Evolutionary conservation across 2,113 vertebrate species (phyloP).

Genomic region (Eonycteris spelaea): DNA sequence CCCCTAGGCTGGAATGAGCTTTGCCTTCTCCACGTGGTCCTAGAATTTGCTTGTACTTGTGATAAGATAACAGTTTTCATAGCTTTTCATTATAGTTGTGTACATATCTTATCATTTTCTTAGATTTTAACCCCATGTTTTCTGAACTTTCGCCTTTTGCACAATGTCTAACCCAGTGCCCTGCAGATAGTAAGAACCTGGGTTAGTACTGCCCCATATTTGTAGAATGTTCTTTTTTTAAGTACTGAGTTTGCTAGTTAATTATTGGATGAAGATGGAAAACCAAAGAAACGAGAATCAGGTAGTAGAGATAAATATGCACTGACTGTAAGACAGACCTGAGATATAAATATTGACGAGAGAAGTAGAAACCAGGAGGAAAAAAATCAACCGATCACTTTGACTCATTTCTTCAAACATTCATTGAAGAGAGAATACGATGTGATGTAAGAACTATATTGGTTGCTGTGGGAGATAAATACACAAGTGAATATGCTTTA

Average conservation of each 20-base stretch:
- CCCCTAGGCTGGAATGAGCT: neutral
- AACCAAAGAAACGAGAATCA: neutral
- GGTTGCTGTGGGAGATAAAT: neutral
- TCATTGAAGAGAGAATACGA: neutral
- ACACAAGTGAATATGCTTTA: neutral
- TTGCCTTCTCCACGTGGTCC: neutral
- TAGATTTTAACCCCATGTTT: slow-evolving; percentile 4
- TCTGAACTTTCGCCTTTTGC: neutral
- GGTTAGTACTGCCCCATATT: neutral
- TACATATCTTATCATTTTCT: neutral
- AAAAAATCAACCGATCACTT: neutral
- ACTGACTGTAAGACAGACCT: neutral
- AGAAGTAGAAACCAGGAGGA: neutral
- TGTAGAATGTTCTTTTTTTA: slow-evolving; percentile 12
- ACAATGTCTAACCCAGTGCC: neutral
- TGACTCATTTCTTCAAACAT: neutral
- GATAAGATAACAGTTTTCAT: neutral
- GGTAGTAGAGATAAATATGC: neutral
- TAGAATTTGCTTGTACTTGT: neutral
- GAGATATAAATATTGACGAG: neutral
- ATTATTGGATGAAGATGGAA: neutral
- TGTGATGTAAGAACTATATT: neutral
- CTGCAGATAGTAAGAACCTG: neutral
- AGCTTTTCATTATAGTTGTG: neutral
- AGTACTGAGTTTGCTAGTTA: neutral